Conservation (phyloP, 2,797 vertebrate genomes). For the Gouania willdenowi region DNA sequence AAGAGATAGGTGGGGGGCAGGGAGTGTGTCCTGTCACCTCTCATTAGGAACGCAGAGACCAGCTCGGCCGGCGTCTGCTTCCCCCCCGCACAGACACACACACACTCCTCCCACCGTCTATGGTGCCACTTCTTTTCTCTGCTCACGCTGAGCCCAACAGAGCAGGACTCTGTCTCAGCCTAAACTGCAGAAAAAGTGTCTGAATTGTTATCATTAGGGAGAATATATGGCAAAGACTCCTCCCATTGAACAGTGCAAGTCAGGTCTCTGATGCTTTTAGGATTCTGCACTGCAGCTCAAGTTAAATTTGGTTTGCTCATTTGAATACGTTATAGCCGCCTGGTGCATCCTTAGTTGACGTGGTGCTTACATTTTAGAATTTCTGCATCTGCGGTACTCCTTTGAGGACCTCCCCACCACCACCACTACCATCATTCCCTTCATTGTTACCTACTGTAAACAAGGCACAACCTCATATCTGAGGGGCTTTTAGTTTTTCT, state of each 20-base stretch:
- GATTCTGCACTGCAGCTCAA: conserved; percentile 54
- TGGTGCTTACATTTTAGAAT: conserved; percentile 44
- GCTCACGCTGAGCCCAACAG: conserved; percentile 30
- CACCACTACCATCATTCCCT: neutral
- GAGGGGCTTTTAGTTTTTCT: conserved; percentile 23
- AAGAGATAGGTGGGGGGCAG: conserved; percentile 51
- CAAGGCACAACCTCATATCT: conserved; percentile 44
- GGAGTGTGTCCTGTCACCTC: conserved; percentile 68
- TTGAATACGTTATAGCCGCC: conserved; percentile 40
- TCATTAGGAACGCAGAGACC: conserved; percentile 71
- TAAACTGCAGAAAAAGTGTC: conserved; percentile 24
- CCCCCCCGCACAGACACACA: conserved; percentile 3
- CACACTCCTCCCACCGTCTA: conserved; percentile 29
- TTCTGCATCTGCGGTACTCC: conserved; percentile 25
- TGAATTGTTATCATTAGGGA: conserved; percentile 22
- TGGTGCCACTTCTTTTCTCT: too few species aligned
- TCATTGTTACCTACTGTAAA: conserved; percentile 36
- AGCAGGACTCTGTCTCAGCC: conserved; percentile 26
- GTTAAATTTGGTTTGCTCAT: conserved; percentile 50
- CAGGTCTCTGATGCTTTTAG: conserved; percentile 52
- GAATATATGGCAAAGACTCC: conserved; percentile 33
- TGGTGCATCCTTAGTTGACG: conserved; percentile 34
- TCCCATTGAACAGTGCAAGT: conserved; percentile 41
- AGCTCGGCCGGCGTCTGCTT: conserved; percentile 47
- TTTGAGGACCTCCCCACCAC: conserved; percentile 22